A percentile compares a stretch with the other conserved stretches of the same genome.
Evolutionary conservation across 2,888 invertebrate species (phyloP).

Genomic region (Galerucella calmariensis): DNA sequence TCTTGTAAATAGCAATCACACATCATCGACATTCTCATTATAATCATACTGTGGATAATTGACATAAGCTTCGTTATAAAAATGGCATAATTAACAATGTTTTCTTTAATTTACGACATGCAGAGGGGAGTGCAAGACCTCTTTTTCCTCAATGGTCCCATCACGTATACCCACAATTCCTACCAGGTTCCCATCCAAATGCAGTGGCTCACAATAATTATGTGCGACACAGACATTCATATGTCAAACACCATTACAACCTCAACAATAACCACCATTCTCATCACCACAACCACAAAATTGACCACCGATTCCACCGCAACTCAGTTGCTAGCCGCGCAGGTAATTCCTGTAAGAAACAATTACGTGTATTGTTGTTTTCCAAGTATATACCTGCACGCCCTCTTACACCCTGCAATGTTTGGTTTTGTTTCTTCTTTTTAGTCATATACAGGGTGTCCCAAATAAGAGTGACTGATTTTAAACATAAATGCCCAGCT

Average conservation of each 20-base stretch:
- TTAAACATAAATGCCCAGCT: too few relatives aligned
- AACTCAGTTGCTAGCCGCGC: slow-evolving; percentile 70
- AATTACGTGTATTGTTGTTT: slow-evolving; percentile 23
- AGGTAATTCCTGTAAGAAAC: slow-evolving; percentile 62
- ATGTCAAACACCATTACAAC: slow-evolving; percentile 69
- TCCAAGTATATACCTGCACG: slow-evolving; percentile 29
- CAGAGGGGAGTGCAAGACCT: slow-evolving; percentile 76
- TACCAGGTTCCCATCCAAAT: slow-evolving; percentile 89
- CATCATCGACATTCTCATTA: not conserved
- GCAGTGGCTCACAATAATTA: slow-evolving; percentile 69
- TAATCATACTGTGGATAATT: slow-evolving; percentile 12
- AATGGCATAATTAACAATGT: slow-evolving; percentile 33
- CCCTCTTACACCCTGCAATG: slow-evolving; percentile 26
- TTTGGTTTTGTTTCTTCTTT: slow-evolving; percentile 28
- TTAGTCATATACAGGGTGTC: not conserved
- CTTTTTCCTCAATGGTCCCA: slow-evolving; percentile 95
- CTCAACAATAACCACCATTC: slow-evolving; percentile 73
- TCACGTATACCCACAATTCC: slow-evolving; percentile 94
- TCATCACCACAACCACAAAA: slow-evolving; percentile 71
- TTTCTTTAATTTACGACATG: slow-evolving; percentile 49
- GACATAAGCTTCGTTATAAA: slow-evolving; percentile 17
- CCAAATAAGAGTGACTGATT: too few relatives aligned
- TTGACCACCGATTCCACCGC: slow-evolving; percentile 72
- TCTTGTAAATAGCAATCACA: too few relatives aligned
- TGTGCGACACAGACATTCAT: slow-evolving; percentile 63